A percentile compares a stretch with the other conserved stretches of the same genome.
Conservation (phyloP, 1,140 invertebrate genomes). For the Bombus haemorrhoidalis region DNA sequence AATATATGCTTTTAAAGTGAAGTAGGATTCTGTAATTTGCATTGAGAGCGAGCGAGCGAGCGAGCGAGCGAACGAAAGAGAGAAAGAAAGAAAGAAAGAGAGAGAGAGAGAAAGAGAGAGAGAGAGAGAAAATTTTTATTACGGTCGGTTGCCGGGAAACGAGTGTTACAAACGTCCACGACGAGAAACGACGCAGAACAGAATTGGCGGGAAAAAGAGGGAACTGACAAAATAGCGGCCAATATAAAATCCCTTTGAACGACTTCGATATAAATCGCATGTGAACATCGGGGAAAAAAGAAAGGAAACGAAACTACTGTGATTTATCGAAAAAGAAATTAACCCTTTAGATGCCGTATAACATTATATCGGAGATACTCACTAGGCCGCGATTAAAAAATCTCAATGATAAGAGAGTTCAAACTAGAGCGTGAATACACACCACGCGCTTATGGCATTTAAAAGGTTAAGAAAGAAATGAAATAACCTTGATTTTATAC, state of each 20-base stretch:
- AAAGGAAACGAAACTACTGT: constrained; percentile 15
- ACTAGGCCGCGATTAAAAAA: no score
- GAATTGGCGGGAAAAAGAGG: constrained; percentile 29
- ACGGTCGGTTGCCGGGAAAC: constrained; percentile 40
- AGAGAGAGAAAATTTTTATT: constrained; percentile 42
- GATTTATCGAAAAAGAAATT: constrained; percentile 21
- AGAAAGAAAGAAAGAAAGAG: not conserved
- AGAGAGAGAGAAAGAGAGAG: not conserved
- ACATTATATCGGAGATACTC: no score
- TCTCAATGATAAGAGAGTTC: no score
- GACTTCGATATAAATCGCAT: constrained; percentile 15
- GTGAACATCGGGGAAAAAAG: not conserved
- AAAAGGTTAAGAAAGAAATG: not conserved
- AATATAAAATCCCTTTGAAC: not conserved
- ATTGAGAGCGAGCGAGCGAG: constrained; percentile 37
- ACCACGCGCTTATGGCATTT: no score
- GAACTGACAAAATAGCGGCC: not conserved
- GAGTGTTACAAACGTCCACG: constrained; percentile 55
- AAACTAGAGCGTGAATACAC: no score
- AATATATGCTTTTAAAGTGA: constrained; percentile 59
- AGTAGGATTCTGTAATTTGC: constrained; percentile 57
- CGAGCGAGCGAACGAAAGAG: not conserved
- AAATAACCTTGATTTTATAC: not conserved
- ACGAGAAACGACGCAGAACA: constrained; percentile 50
- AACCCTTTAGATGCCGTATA: not conserved